Conservation (phyloP, 2,113 vertebrate genomes). For the Phocoena sinus region DNA sequence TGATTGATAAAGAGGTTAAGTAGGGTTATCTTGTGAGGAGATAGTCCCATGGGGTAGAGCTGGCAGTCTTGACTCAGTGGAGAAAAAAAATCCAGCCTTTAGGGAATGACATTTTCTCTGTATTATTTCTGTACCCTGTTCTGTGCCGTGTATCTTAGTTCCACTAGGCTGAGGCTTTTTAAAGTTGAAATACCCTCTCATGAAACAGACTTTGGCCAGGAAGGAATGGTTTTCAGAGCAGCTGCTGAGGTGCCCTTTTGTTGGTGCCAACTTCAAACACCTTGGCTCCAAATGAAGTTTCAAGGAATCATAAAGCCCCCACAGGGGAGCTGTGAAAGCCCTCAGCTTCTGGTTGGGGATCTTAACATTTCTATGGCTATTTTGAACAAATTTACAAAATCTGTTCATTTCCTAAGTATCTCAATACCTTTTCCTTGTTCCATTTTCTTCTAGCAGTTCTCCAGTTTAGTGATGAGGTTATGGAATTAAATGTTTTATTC, state of each 20-base stretch:
- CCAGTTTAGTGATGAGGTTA: background rate
- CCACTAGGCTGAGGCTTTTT: background rate
- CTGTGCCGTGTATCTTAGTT: background rate
- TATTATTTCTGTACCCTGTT: background rate
- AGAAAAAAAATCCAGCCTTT: background rate
- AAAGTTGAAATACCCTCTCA: background rate
- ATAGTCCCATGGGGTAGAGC: background rate
- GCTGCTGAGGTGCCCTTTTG: constrained; percentile 9
- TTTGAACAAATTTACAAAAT: background rate
- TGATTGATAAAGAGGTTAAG: constrained; percentile 21
- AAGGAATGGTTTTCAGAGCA: background rate
- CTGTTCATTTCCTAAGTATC: background rate
- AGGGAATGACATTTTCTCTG: background rate
- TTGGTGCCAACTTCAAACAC: background rate
- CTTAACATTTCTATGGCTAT: background rate
- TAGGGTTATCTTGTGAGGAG: background rate
- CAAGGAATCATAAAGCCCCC: constrained; percentile 2
- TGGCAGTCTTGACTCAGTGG: background rate
- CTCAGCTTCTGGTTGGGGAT: background rate
- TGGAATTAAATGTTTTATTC: background rate
- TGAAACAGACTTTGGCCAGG: background rate
- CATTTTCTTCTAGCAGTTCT: background rate
- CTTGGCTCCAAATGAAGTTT: constrained; percentile 30
- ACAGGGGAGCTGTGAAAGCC: background rate
- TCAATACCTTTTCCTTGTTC: background rate